Evolutionary conservation across 1,140 invertebrate genomes (phyloP), one percentile per base, ranked within the genome.

Genomic region (Oryctes rhinoceros): DNA sequence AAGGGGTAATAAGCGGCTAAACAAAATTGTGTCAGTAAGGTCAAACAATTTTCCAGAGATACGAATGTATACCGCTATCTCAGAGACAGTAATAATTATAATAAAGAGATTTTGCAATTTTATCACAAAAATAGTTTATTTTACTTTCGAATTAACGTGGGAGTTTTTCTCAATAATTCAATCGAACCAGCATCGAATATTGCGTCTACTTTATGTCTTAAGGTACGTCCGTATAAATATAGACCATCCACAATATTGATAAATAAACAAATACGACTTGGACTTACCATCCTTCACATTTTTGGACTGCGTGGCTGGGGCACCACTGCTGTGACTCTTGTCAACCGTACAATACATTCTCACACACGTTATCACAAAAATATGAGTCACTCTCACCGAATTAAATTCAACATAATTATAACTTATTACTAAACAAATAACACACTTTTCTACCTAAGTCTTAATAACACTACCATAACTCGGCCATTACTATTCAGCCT

Each of bases 271-370:
- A 76, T 76, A 76, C 37, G 75, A 76, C 13, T 47, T 76, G 13
- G 53, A 85, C 86, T 87, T 84, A 88, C 87, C 87, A 85, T 88
- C 86, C 82, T 87, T 88, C 81, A 85, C 81, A 82, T 81, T 85
- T 81, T 84, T 86, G 78, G 86, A 76, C 78, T 87, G 85, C 77
- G 86, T 85, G 85, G 85, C 85, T 76, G 86, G 83, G 78, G 84
- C 83, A 80, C 83, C 86, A 83, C 85, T 86, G 81, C 85, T 85
- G 74, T 82, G 81, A 83, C 85, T 85, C 83, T 88, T 87, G 83
- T 87, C 86, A 85, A 87, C 86, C 79, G 85, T 87, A 84, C 87
- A 87, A 85, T 88, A 87, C 87, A 88, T 88, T 85, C 84, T 87
- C 84, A 85, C 83, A 84, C 82, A 84, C 84, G 83, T 83, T 85